Base-by-base conservation (phyloP, 2,797 vertebrate species). In the Sitta carolinensis region DNA sequence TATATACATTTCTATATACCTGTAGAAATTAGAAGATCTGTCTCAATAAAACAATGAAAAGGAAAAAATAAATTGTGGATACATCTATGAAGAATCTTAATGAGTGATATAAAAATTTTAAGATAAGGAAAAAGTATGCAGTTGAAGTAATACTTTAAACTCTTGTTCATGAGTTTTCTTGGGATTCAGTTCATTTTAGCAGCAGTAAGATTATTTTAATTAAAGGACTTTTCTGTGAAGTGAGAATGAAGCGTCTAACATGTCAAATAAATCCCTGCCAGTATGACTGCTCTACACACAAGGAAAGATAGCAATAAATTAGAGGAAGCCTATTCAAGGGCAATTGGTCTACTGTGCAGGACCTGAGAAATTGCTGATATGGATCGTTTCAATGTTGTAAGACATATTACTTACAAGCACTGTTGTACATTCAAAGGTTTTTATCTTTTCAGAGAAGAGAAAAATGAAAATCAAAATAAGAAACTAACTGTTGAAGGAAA, bases 171-270 rank as follows among this genome's bases (percentile, higher is more conserved):
- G 58, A 83, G 32, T 93, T 95, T 95, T 32, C 66, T 89, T 91
- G 26, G 7, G 36, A 32, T n/a, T 73, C 15, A 77, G 67, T 89
- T 94, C 73, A 91, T 96, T 97, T 97, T 94, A 96, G 25, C 29
- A 87, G n/a, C 25, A 74, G 43, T 94, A 95, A 97, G 90, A 97
- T 95, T 94, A 96, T 97, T 98, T 97, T 96, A 97, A 96, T 97
- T 95, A 94, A 96, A 94, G 22, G 32, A 86, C 68, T 92, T 97
- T 95, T 96, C 48, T 82, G 87, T 62, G 34, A 93, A 78, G 59
- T 89, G 87, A 97, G 83, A 97, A 96, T 92, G 50, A 97, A 97
- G 70, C 89, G 36, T 89, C 86, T 96, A 94, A 92, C 52, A 94
- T 51, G 8, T 76, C 82, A 62, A 96, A 93, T 97, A 94, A 97